Evolutionary conservation across 1,140 invertebrate genomes (phyloP).

Genomic region (Asbolus verrucosus): DNA sequence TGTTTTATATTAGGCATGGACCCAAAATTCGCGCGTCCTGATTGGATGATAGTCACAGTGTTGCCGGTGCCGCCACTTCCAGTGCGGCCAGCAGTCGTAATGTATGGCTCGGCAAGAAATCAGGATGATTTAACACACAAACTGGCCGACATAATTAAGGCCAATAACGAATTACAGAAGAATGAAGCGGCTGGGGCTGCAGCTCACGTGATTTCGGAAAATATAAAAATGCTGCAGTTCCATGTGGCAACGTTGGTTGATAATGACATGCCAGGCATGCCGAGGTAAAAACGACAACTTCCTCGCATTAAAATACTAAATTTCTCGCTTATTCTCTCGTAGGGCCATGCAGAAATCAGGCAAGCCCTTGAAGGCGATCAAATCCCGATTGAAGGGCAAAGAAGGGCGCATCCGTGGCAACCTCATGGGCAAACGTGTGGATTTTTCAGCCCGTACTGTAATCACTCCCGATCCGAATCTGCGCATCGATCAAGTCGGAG

Average conservation of each 20-base stretch:
- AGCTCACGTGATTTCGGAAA: slow-evolving; percentile 95
- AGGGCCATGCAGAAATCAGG: slow-evolving; percentile 99
- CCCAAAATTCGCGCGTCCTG: slow-evolving; percentile 94
- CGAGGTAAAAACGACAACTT: slow-evolving; percentile 75
- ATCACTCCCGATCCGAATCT: slow-evolving; percentile 99
- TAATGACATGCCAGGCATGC: slow-evolving; percentile 98
- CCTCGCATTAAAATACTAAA: too few species aligned
- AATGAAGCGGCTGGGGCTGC: slow-evolving; percentile 98
- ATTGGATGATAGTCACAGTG: slow-evolving; percentile 99
- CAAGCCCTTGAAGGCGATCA: slow-evolving; percentile 97
- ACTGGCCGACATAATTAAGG: slow-evolving; percentile 98
- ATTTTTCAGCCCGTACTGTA: slow-evolving; percentile 99
- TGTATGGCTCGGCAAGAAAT: slow-evolving; percentile 99
- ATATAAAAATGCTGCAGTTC: slow-evolving; percentile 98
- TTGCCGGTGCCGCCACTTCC: slow-evolving; percentile 96
- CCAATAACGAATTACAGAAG: slow-evolving; percentile 95
- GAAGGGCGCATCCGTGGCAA: slow-evolving; percentile 99
- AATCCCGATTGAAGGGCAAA: slow-evolving; percentile 91
- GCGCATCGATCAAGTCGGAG: slow-evolving; percentile 98
- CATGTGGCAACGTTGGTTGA: slow-evolving; percentile 98
- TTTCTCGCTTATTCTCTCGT: slow-evolving; percentile 61
- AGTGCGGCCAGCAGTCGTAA: slow-evolving; percentile 96
- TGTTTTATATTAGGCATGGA: slow-evolving; percentile 96
- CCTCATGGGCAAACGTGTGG: slow-evolving; percentile 99
- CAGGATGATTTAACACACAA: slow-evolving; percentile 99